phyloP scores from a whole-genome alignment of 1,140 invertebrate genomes.

The Ceratosolen fusciceps region DNA sequence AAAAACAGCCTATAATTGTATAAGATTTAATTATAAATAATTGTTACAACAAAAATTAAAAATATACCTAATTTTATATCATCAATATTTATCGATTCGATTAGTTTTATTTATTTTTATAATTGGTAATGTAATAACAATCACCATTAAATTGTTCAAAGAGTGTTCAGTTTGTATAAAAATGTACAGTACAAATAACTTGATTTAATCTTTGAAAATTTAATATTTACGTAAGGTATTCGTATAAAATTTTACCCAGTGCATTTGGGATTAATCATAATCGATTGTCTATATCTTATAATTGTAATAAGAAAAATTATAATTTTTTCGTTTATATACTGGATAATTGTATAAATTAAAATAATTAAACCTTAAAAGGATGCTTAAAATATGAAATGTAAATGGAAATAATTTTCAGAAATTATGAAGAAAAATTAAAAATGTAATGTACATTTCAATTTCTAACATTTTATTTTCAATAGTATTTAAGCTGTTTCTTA shows the following conservation, averaged over 20 bases:
- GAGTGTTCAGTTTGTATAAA: not conserved
- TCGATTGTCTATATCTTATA: not conserved
- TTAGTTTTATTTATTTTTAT: constrained; percentile 9
- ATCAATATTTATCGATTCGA: constrained; percentile 19
- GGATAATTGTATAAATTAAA: not conserved
- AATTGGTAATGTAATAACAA: not conserved
- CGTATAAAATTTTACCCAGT: no score
- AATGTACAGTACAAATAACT: constrained; percentile 14
- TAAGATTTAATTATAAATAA: constrained; percentile 39
- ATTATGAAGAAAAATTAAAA: no score
- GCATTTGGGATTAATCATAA: not conserved
- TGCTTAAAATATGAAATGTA: not conserved
- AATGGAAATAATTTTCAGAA: not conserved
- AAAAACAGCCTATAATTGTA: constrained; percentile 13
- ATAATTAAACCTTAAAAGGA: not conserved
- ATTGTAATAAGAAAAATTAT: not conserved
- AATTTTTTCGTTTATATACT: not conserved
- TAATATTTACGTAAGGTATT: not conserved
- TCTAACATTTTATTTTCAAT: no score
- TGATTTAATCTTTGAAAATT: not conserved
- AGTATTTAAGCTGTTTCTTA: no score
- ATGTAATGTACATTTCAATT: no score
- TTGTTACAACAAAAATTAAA: constrained; percentile 39
- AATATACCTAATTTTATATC: constrained; percentile 44
- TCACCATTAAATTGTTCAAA: not conserved